Conservation (phyloP, 2,888 invertebrate genomes). For the Trissolcus brochymenae region DNA sequence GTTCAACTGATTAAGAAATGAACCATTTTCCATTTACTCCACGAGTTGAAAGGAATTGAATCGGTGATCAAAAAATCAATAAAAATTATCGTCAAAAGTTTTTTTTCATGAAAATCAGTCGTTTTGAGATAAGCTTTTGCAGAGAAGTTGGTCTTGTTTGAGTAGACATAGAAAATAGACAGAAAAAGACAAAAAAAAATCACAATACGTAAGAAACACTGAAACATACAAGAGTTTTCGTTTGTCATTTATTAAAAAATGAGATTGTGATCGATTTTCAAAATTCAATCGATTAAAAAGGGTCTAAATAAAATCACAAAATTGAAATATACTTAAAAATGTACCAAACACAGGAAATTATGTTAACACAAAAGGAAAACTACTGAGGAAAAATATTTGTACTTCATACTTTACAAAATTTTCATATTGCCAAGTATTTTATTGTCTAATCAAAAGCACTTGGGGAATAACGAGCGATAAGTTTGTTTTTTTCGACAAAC, state of each 20-base stretch:
- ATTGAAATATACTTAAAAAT: not conserved
- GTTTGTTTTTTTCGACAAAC: constrained; percentile 38
- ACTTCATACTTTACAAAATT: too few species aligned
- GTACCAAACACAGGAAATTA: not conserved
- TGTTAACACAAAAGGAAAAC: not conserved
- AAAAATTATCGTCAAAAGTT: too few species aligned
- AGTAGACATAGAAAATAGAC: constrained; percentile 5
- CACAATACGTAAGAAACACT: constrained; percentile 25
- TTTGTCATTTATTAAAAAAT: constrained; percentile 23
- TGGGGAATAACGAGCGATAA: constrained; percentile 13
- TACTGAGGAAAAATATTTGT: not conserved
- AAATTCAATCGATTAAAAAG: not conserved
- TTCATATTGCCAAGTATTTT: not conserved
- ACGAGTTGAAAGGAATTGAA: not conserved
- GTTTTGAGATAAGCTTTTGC: too few species aligned
- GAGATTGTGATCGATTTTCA: not conserved
- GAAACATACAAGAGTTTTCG: constrained; percentile 36
- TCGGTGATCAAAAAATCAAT: not conserved
- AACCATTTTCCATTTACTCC: too few species aligned
- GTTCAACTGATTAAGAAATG: too few species aligned
- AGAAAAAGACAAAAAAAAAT: constrained; percentile 13
- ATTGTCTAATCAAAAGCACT: constrained; percentile 5
- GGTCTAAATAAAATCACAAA: not conserved
- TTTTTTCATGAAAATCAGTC: too few species aligned
- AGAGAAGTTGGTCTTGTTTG: constrained; percentile 1